Conservation (phyloP, 1,140 invertebrate species). For the Bombus difficillimus region DNA sequence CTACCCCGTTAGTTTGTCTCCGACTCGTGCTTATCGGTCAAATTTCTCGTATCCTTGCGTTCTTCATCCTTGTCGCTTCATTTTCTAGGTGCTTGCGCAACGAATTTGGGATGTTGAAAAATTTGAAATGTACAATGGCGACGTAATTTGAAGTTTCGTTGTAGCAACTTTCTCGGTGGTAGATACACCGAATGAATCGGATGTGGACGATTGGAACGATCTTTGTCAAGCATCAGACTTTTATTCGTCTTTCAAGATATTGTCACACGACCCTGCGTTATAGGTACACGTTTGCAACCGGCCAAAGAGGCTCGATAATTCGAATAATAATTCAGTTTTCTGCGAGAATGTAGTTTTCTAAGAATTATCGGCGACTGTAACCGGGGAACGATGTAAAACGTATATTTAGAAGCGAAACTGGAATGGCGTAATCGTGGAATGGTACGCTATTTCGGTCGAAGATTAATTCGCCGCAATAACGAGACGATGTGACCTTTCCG, state of each 20-base stretch:
- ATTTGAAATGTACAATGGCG: background rate
- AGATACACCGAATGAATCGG: too few relatives aligned
- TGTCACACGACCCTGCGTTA: too few relatives aligned
- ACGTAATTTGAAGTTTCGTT: background rate
- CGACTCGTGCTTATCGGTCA: background rate
- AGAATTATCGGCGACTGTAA: background rate
- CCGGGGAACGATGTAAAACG: background rate
- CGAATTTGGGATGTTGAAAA: too few relatives aligned
- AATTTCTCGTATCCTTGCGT: background rate
- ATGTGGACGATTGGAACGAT: too few relatives aligned
- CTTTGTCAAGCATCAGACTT: too few relatives aligned
- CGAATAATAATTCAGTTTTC: background rate
- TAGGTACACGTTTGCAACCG: background rate
- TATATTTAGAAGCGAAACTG: constrained; percentile 19
- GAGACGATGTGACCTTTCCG: constrained; percentile 26
- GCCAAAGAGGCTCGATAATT: too few relatives aligned
- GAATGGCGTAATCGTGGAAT: constrained; percentile 30
- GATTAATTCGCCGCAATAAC: constrained; percentile 25
- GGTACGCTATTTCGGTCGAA: background rate
- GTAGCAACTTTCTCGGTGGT: too few relatives aligned
- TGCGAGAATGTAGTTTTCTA: background rate
- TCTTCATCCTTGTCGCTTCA: background rate
- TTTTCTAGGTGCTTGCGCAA: too few relatives aligned
- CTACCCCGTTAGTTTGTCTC: background rate
- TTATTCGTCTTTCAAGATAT: too few relatives aligned